Evolutionary conservation across 2,888 invertebrate species (phyloP), one percentile per base, ranked within the genome.

Genomic region (Diplolepis rosae): DNA sequence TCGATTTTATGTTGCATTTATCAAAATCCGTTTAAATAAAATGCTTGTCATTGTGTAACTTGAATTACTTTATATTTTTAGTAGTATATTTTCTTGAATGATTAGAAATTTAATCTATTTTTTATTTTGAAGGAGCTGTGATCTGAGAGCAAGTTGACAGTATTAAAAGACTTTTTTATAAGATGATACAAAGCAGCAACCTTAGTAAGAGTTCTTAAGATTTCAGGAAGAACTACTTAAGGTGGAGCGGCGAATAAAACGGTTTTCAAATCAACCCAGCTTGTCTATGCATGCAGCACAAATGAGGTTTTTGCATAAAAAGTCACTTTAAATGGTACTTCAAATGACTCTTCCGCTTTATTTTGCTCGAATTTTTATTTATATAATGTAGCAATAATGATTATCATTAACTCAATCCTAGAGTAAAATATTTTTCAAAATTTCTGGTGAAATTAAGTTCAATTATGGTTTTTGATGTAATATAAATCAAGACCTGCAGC

Each of bases 181-280:
- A 94, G 92, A 86, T 95, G 95, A 88, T 95, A 95, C 45, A 95
- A 95, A 0, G 95, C 95, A 0, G 97, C 97, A 85, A 98, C 97
- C 2, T 98, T 98, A 0, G 95, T 95, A 0, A 98, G 97, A 0
- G 98, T 98, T 32, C 98, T 97, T 0, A 96, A 96, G 89, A 98
- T 97, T 90, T 95, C 95, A n/a, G 97, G 96, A 68, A 98, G 90
- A 27, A 98, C 96, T 92, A 98, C 98, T 91, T 98, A 98, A 0
- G 98, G 97, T 52, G 98, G 97, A 0, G 98, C 97, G 90, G 98
- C 97, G 86, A 98, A 98, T 0, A 97, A 96, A 0, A 98, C 95
- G 0, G 97, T 97, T 75, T 98, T 92, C 70, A 98, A 90, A 89
- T 98, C 98, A 50, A 98, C 96, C 89, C 95, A 97, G 71, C 56